Evolutionary conservation across 2,797 vertebrate species (phyloP), one percentile per base, ranked within the genome.

Genomic region (Rhinogobio ventralis): DNA sequence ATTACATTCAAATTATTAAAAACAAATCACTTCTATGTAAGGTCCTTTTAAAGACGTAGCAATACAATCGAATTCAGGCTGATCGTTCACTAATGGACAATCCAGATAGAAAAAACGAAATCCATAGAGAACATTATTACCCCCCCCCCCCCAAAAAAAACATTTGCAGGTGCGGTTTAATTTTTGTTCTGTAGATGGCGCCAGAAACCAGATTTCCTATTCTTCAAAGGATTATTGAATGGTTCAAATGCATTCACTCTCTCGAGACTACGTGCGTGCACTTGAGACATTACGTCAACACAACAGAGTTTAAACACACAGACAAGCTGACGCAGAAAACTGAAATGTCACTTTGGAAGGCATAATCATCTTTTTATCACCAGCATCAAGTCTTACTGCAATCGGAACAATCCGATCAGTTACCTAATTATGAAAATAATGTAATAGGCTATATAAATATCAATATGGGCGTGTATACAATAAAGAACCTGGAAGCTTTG

Each of bases 181-280:
- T 46, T 20, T 49, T 69, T 36, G 60, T 17, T 23, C 86, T 42
- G 55, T 76, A 87, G 86, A 79, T 84, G 86, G 86, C 81, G 82
- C 86, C 49, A 87, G 42, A 87, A 42, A 39, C 30, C 42, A 57
- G 8, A 19, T 71, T 62, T 75, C 28, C 39, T 67, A n/a, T 42
- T n/a, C 7, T 74, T 28, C 20, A 57, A 39, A 25, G 4, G 13
- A 64, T 33, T 72, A n/a, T 0, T 2, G 14, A 30, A 55, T 7
- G 28, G 10, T 28, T 8, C 46, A 20, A 51, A 69, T 62, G 23
- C 46, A 28, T 36, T 25, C 13, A 20, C 25, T 72, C 5, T 74
- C 36, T 23, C 13, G 23, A 33, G 45, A 30, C 25, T 49, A 67
- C 46, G 33, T 53, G 77, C n/a, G 33, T 33, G n/a, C 33, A 73